Percentiles rank a stretch among this genome's conserved stretches.
Conservation (phyloP, 1,140 invertebrate genomes). For the Vanessa tameamea region DNA sequence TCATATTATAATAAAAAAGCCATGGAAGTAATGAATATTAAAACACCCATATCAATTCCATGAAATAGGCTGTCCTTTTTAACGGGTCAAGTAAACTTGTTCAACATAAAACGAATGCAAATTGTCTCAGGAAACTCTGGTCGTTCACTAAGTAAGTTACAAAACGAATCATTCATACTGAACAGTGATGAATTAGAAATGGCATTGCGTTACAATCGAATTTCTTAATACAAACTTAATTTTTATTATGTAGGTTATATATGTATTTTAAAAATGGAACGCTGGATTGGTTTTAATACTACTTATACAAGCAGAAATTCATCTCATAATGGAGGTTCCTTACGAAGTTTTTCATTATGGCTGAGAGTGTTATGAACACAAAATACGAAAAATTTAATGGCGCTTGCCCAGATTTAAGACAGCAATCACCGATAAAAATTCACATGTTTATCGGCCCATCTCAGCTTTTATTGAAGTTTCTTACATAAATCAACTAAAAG, state of each 20-base stretch:
- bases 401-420: no score
- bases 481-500: no score
- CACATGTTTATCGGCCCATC: no score
- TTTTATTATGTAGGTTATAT: not conserved
- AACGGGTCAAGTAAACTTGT: constrained; percentile 27
- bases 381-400: no score
- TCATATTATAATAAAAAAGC: not conserved
- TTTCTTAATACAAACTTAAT: not conserved
- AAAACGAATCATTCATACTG: not conserved
- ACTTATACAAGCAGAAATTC: no score
- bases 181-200: constrained; percentile 2
- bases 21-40: constrained; percentile 10
- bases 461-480: no score
- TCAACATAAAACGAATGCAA: constrained; percentile 51
- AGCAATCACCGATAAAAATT: no score
- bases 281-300: no score
- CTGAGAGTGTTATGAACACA: no score
- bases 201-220: not conserved
- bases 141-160: not conserved
- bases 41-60: constrained; percentile 22
- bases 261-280: not conserved
- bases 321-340: no score
- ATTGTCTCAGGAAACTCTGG: constrained; percentile 31
- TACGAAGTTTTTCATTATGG: no score
- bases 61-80: constrained; percentile 34